Base-by-base conservation (phyloP, 2,113 vertebrate genomes). In the Cochlearius cochlearius region DNA sequence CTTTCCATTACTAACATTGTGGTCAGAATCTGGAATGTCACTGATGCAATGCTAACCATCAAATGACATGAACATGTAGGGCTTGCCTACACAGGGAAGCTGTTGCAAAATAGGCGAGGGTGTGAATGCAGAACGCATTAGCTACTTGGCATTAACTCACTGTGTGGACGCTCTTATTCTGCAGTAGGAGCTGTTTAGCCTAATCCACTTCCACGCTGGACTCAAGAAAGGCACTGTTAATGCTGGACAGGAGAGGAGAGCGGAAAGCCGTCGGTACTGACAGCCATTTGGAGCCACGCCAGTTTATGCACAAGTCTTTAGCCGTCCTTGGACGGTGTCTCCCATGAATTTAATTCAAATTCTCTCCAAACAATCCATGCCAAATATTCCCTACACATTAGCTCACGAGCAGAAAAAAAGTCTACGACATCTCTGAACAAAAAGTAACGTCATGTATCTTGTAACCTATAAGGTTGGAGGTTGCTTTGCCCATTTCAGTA, bases 41-140 rank as follows among this genome's bases (percentile, higher is more conserved):
- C 94, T 97, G 96, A 96, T 96, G 96, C 96, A 97, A 97, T 20
- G 47, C 92, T 97, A 96, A 96, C 96, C 96, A 97, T 96, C 96
- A 96, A 96, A 96, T 97, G 96, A 96, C 96, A 96, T 76, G 96
- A 96, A 87, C 93, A 50, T 79, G 87, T 39, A 94, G 92, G 90
- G 93, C 96, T 93, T 96, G 96, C 94, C 96, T 96, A 94, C 96
- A 97, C 96, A 97, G 82, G 94, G 96, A 97, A 96, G 95, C 81
- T 96, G 93, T 96, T 97, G 96, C 96, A 96, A 95, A 96, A 96
- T 73, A 93, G 82, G 75, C 1, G 4, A 96, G 96, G 96, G 96
- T 96, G 95, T 96, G 95, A 97, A 88, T 74, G 81, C 27, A 93
- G 85, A 95, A 90, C 77, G 74, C 63, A 95, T 92, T 93, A 96